Base-by-base conservation (phyloP, 2,888 invertebrate species). In the Agrilus cyanescens region DNA sequence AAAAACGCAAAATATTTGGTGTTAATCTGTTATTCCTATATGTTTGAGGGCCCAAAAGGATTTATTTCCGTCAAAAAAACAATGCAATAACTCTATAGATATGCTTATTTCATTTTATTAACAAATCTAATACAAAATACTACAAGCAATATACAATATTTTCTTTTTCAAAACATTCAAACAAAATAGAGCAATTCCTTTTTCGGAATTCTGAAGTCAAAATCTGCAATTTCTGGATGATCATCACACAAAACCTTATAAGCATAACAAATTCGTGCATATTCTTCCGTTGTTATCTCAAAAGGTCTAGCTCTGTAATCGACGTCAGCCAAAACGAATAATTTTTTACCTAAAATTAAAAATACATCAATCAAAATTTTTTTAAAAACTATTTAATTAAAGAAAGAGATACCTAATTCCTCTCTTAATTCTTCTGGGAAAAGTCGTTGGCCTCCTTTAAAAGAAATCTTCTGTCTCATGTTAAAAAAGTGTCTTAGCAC, bases 401-500 rank as follows among this genome's bases (percentile, higher is more conserved):
- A 2, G 16, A 20, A 20, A 20, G 5, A 20, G 1, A 8, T 56
- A 4, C 78, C 75, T 50, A 86, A 72, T 52, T 83, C 77, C 4
- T 76, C 71, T 40, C 83, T 67, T 2, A 71, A 61, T 4, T 82
- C 73, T 42, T 74, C 70, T 0, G 94, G 94, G 63, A 93, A 88
- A 31, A 94, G 67, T 1, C 80, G 84, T 52, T 74, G 70, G 32
- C 76, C 75, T 4, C 85, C 81, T 53, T 78, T 73, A 4, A 78
- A 71, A 25, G 80, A 79, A 67, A 80, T 82, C 62, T 96, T 96
- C 60, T 89, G 87, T 20, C 94, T 75, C 76, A 84, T 86, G 53
- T 80, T 80, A 65, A 97, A 98, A 49, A 93, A 73, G 55, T 84
- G 83, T 0, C 93, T 72, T 0, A 84, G 71, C 8, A 99, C 82